Percentiles rank a stretch among this genome's conserved stretches.
Evolutionary conservation across 1,140 invertebrate genomes (phyloP).

Genomic region (Macrobrachium nipponense): DNA sequence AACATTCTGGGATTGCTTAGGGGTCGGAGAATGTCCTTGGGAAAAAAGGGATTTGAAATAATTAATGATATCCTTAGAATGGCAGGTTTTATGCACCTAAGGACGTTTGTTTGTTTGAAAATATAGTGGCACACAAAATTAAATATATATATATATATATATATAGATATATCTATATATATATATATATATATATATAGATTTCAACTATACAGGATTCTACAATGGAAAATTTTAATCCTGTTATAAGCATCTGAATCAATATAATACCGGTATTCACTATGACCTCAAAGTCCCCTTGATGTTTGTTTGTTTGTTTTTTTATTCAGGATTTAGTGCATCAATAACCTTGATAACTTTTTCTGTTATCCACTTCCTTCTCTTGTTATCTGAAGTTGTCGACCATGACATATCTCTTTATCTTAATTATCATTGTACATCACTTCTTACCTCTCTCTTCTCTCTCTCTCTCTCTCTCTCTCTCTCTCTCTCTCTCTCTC

Average conservation of each 20-base stretch:
- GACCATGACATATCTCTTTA: too few relatives aligned
- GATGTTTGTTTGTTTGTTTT: too few relatives aligned
- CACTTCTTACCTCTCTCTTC: too few relatives aligned
- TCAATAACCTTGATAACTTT: too few relatives aligned
- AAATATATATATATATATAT: conserved; percentile 20
- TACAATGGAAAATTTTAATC: not conserved
- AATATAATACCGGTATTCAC: too few relatives aligned
- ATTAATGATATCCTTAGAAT: not conserved
- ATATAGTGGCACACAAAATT: conserved; percentile 7
- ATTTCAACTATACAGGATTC: not conserved
- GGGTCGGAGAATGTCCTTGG: not conserved
- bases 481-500: too few relatives aligned
- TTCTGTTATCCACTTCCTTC: too few relatives aligned
- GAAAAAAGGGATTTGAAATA: not conserved
- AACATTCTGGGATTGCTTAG: not conserved
- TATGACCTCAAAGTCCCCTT: too few relatives aligned
- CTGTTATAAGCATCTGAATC: not conserved
- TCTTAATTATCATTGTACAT: too few relatives aligned
- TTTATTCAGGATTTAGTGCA: too few relatives aligned
- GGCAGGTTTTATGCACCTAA: not conserved
- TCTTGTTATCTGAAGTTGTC: too few relatives aligned
- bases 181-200: conserved; percentile 10
- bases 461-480: too few relatives aligned
- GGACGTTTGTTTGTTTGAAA: not conserved
- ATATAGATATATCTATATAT: conserved; percentile 25